A percentile compares a stretch with the other conserved stretches of the same genome.
Evolutionary conservation across 35 echinoderm and acorn worm genomes (phyloP).

Genomic region (Heliocidaris erythrogramma): DNA sequence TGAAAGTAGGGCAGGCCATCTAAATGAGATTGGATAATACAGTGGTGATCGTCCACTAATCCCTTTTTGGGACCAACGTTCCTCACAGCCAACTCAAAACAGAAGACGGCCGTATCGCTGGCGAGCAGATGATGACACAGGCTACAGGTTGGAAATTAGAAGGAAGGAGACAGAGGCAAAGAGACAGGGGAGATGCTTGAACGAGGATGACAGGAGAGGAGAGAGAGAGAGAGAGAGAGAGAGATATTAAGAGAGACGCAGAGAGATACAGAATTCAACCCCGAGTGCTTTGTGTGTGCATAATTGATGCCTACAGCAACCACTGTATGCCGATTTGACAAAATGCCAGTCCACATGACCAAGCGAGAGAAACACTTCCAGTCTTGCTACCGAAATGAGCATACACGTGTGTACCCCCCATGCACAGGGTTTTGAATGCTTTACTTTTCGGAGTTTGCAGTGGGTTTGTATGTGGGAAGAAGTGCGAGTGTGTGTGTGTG

Average conservation of each 20-base stretch:
- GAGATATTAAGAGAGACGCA: not conserved
- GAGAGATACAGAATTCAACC: slow-evolving; percentile 23
- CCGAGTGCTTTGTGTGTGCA: slow-evolving; percentile 41
- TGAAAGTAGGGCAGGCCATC: not conserved
- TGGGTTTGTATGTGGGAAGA: not conserved
- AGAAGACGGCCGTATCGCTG: not conserved
- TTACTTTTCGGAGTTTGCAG: not conserved
- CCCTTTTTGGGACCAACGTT: not conserved
- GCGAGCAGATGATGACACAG: not conserved
- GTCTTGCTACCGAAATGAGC: slow-evolving; percentile 5
- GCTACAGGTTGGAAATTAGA: slow-evolving; percentile 45
- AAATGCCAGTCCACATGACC: slow-evolving; percentile 42
- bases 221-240: not conserved
- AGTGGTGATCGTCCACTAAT: not conserved
- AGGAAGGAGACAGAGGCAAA: not conserved
- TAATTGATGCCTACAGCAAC: slow-evolving; percentile 46
- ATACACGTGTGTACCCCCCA: slow-evolving; percentile 13
- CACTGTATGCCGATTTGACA: slow-evolving; percentile 24
- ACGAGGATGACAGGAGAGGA: not conserved
- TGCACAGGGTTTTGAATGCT: not conserved
- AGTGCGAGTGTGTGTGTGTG: not conserved
- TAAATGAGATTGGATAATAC: not conserved
- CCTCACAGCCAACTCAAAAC: not conserved
- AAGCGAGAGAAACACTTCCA: slow-evolving; percentile 38
- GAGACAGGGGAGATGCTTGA: not conserved